A percentile compares a stretch with the other conserved stretches of the same genome.
Conservation (phyloP, 2,888 invertebrate species). For the Netelia fuscicornis region DNA sequence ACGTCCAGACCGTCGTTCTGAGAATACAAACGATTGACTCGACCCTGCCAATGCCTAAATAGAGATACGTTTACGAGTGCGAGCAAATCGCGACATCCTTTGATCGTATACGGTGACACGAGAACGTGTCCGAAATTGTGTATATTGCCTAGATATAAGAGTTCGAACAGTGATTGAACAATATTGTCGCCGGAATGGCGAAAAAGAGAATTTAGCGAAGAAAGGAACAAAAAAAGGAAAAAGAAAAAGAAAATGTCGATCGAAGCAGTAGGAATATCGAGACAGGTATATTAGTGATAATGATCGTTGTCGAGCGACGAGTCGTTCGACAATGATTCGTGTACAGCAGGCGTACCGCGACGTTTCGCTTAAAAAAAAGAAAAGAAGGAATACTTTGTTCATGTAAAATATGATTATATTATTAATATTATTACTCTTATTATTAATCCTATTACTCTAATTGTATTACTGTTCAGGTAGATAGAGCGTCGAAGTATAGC, state of each 20-base stretch:
- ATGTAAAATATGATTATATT: constrained; percentile 63
- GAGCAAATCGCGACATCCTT: constrained; percentile 12
- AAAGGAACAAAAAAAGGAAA: constrained; percentile 55
- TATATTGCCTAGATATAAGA: constrained; percentile 60
- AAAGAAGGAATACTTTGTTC: constrained; percentile 48
- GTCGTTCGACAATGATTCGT: constrained; percentile 63
- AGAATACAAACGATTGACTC: constrained; percentile 49
- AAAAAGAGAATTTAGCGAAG: constrained; percentile 30
- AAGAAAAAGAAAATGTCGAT: constrained; percentile 51
- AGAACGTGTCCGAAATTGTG: constrained; percentile 46
- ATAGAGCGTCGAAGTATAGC: constrained; percentile 60
- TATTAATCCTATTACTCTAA: constrained; percentile 71
- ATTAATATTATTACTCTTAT: constrained; percentile 61
- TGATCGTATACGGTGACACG: constrained; percentile 32
- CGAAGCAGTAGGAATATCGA: constrained; percentile 58
- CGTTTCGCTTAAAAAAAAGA: constrained; percentile 69
- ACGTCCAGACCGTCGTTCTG: constrained; percentile 52
- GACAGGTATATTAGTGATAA: constrained; percentile 74
- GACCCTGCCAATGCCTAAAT: constrained; percentile 65
- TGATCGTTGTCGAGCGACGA: constrained; percentile 69
- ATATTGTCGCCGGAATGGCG: constrained; percentile 56
- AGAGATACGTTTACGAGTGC: constrained; percentile 54
- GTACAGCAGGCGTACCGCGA: constrained; percentile 73
- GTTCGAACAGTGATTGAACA: constrained; percentile 62
- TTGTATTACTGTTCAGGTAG: constrained; percentile 71